Percentiles rank a stretch among this genome's conserved stretches.
Conservation (phyloP, 2,888 invertebrate genomes). For the Crossocerus cetratus region DNA sequence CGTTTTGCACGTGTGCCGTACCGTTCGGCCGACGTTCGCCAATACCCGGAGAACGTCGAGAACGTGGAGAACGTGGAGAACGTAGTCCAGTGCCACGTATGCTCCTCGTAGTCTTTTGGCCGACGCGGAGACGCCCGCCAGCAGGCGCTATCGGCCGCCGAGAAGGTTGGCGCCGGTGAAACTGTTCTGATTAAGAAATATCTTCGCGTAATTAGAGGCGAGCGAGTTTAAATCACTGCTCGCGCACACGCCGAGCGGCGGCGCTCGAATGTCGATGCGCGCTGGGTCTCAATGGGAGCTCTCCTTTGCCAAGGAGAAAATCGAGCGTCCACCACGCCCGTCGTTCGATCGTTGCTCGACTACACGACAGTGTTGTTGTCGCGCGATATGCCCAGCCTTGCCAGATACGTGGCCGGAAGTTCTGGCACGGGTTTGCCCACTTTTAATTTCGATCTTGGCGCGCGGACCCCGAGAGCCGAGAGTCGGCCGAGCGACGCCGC, state of each 20-base stretch:
- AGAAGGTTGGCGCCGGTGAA: slow-evolving; percentile 61
- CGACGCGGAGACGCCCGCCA: slow-evolving; percentile 25
- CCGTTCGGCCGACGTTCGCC: not conserved
- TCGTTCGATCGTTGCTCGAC: slow-evolving; percentile 22
- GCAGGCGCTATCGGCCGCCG: slow-evolving; percentile 23
- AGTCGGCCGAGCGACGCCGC: too few relatives aligned
- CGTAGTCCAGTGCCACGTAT: not conserved
- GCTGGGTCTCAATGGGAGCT: slow-evolving; percentile 62
- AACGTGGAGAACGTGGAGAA: too few relatives aligned
- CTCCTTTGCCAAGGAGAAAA: slow-evolving; percentile 65
- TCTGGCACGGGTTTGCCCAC: too few relatives aligned
- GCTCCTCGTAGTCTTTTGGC: slow-evolving; percentile 23
- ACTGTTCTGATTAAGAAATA: slow-evolving; percentile 72
- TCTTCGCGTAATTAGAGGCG: slow-evolving; percentile 71
- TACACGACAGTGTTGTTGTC: not conserved
- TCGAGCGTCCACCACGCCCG: slow-evolving; percentile 45
- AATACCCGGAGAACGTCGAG: too few relatives aligned
- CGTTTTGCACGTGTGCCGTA: not conserved
- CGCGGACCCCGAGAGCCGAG: too few relatives aligned
- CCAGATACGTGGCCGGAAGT: too few relatives aligned
- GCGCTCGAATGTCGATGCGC: slow-evolving; percentile 62
- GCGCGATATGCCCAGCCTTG: too few relatives aligned
- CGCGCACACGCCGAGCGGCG: slow-evolving; percentile 45
- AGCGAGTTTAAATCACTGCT: slow-evolving; percentile 58
- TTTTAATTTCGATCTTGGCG: too few relatives aligned